phyloP scores from a whole-genome alignment of 2,113 vertebrate species.

The Poeciliopsis turrubarensis region DNA sequence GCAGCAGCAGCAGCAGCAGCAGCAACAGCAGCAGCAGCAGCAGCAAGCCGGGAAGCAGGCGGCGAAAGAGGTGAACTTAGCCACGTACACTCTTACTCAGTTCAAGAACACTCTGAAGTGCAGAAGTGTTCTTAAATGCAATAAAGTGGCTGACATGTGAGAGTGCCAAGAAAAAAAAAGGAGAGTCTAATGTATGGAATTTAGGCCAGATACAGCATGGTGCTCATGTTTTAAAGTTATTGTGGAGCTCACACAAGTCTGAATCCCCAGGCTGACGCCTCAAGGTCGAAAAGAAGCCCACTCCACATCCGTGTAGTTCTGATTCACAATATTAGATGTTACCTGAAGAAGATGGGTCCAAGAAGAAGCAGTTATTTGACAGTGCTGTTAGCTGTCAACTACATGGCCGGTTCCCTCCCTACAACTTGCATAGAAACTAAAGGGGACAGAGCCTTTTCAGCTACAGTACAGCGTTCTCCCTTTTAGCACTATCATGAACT shows the following conservation, averaged over 20 bases:
- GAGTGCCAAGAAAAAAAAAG: constrained; percentile 12
- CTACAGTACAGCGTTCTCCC: background rate
- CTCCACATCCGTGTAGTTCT: background rate
- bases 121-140: constrained; percentile 57
- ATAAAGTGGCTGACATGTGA: constrained; percentile 43
- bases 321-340: background rate
- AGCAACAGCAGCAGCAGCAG: constrained; percentile 77
- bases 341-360: no score
- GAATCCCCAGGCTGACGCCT: background rate
- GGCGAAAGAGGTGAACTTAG: constrained; percentile 93
- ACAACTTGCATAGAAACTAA: background rate
- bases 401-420: background rate
- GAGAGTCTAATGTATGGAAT: constrained; percentile 34
- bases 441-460: background rate
- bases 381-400: no score
- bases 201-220: background rate
- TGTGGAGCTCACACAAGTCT: background rate
- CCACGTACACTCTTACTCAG: constrained; percentile 50
- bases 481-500: no score
- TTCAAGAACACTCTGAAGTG: constrained; percentile 60
- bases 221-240: background rate
- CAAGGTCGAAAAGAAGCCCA: no score
- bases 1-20: constrained; percentile 75
- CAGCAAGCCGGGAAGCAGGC: constrained; percentile 84
- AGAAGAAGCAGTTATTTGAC: no score